Conservation (phyloP, 2,113 vertebrate species). For the Microcebus griseorufus region DNA sequence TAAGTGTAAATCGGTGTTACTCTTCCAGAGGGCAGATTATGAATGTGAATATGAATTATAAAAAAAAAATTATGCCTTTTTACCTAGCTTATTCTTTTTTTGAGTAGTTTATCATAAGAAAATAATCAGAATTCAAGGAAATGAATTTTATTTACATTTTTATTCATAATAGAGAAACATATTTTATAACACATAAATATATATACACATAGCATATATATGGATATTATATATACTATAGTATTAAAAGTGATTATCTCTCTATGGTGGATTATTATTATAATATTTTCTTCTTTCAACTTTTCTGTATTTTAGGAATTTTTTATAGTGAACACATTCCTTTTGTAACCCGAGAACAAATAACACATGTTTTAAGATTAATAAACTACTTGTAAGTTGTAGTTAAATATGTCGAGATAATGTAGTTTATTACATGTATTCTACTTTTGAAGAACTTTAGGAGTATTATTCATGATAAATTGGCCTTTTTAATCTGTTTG, state of each 20-base stretch:
- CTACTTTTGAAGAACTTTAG: slow-evolving; percentile 1
- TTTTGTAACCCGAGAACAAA: neutral
- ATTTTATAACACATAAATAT: neutral
- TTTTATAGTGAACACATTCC: neutral
- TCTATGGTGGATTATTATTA: neutral
- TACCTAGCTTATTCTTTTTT: neutral
- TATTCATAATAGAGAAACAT: slow-evolving; percentile 12
- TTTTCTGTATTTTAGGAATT: neutral
- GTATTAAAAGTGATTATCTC: neutral
- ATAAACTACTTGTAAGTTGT: neutral
- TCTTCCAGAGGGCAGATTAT: slow-evolving; percentile 22
- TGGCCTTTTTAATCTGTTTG: neutral
- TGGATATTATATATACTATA: neutral
- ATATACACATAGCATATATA: neutral
- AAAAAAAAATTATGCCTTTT: neutral
- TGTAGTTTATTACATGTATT: neutral
- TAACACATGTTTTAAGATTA: neutral
- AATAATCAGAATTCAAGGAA: slow-evolving; percentile 32
- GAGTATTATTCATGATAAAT: neutral
- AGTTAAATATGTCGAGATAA: neutral
- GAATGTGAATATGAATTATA: slow-evolving; percentile 33
- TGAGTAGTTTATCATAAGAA: neutral
- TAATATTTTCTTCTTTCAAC: neutral
- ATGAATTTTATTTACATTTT: neutral
- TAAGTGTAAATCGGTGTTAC: slow-evolving; percentile 39